phyloP scores from a whole-genome alignment of 2,113 vertebrate species.

The Picathartes gymnocephalus region DNA sequence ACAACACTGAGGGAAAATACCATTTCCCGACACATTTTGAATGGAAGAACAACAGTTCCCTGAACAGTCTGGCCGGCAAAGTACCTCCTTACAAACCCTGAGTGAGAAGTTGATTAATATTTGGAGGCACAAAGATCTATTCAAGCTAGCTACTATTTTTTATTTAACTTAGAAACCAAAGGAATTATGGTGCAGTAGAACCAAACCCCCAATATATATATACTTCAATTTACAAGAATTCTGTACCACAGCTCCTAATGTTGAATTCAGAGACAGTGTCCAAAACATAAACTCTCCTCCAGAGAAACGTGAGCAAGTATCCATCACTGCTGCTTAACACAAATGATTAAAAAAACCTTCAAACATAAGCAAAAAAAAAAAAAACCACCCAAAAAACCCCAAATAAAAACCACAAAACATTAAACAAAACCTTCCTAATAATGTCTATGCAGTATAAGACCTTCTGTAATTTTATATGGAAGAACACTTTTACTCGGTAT shows the following conservation, averaged over 20 bases:
- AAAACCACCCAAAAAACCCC: accelerated
- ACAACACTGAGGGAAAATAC: not conserved
- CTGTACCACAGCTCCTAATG: not conserved
- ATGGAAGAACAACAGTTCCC: not conserved
- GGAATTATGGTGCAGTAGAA: not conserved
- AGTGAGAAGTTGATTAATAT: not conserved
- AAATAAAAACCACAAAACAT: not conserved
- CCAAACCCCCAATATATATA: not conserved
- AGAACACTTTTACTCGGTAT: not conserved
- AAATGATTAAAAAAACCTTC: not conserved
- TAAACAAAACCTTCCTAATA: not conserved
- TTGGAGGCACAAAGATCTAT: not conserved
- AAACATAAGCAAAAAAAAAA: not conserved
- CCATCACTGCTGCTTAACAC: not conserved
- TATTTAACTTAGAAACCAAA: not conserved
- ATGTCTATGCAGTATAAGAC: not conserved
- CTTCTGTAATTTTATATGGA: not conserved
- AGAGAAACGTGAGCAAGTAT: not conserved
- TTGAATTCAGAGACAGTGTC: not conserved
- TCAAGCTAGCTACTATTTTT: not conserved
- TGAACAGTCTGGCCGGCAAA: not conserved
- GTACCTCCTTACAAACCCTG: not conserved
- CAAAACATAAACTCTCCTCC: not conserved
- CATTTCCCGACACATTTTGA: not conserved
- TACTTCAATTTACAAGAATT: not conserved